phyloP scores from a whole-genome alignment of 92 coral and sea anemone genomes.

The Bergia sp. region DNA sequence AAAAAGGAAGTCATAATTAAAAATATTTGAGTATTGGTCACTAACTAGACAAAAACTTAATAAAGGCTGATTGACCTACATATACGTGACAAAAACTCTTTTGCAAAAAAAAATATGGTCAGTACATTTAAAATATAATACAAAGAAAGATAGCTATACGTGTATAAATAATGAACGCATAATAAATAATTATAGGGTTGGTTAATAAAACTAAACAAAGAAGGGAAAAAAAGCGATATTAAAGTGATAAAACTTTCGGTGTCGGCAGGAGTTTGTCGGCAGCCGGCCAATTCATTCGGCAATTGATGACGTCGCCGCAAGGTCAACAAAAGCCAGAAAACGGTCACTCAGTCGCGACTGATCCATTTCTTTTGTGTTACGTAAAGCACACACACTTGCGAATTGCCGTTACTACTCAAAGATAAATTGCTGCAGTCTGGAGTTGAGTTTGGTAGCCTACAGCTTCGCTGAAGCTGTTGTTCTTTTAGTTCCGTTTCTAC shows the following conservation, averaged over 20 bases:
- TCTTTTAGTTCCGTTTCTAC: not conserved
- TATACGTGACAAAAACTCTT: too few relatives aligned
- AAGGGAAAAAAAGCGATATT: not conserved
- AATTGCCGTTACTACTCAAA: not conserved
- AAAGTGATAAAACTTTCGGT: not conserved
- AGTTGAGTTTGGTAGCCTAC: not conserved
- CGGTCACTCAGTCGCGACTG: constrained; percentile 25
- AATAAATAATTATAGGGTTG: too few relatives aligned
- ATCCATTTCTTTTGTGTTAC: constrained; percentile 16
- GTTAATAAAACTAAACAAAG: too few relatives aligned
- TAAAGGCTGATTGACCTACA: too few relatives aligned
- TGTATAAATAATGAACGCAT: too few relatives aligned
- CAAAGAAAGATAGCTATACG: too few relatives aligned
- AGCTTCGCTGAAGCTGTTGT: not conserved
- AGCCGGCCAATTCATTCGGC: not conserved
- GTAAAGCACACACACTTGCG: not conserved
- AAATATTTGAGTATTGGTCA: too few relatives aligned
- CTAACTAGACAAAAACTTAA: too few relatives aligned
- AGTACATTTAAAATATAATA: too few relatives aligned
- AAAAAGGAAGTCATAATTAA: too few relatives aligned
- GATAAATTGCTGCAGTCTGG: not conserved
- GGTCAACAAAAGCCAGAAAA: constrained; percentile 1
- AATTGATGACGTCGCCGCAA: constrained; percentile 28
- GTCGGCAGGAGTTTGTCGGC: not conserved
- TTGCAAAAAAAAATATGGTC: too few relatives aligned